Conservation (phyloP, 2,888 invertebrate genomes). For the Xestia ashworthii region DNA sequence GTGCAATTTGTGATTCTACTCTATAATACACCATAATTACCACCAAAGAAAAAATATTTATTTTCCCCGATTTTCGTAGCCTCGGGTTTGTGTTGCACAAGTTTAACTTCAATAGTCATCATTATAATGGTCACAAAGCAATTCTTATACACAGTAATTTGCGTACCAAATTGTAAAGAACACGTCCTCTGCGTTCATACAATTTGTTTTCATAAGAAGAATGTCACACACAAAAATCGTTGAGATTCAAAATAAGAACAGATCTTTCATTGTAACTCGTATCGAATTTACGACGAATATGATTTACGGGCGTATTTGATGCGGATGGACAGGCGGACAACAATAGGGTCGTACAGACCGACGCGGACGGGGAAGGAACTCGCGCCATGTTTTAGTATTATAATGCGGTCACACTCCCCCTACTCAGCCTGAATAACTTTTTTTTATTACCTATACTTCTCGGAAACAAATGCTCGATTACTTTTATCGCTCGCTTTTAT, state of each 20-base stretch:
- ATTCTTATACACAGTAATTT: constrained; percentile 40
- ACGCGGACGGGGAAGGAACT: constrained; percentile 79
- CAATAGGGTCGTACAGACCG: constrained; percentile 85
- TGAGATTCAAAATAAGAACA: constrained; percentile 86
- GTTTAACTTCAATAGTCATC: constrained; percentile 18
- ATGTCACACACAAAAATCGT: constrained; percentile 65
- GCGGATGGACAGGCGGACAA: constrained; percentile 87
- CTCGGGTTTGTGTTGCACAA: constrained; percentile 32
- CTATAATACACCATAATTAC: constrained; percentile 84
- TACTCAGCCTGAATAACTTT: constrained; percentile 75
- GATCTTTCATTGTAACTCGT: constrained; percentile 87
- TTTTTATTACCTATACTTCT: constrained; percentile 83
- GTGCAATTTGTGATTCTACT: constrained; percentile 88
- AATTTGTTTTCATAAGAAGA: constrained; percentile 62
- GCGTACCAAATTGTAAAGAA: constrained; percentile 63
- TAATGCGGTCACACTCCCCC: constrained; percentile 85
- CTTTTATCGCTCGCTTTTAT: constrained; percentile 69
- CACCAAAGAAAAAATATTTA: constrained; percentile 70
- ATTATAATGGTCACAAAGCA: constrained; percentile 20
- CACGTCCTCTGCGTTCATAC: constrained; percentile 56
- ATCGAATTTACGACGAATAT: constrained; percentile 89
- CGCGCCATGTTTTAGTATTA: constrained; percentile 85
- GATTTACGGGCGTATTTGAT: constrained; percentile 89
- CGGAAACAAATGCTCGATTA: constrained; percentile 79
- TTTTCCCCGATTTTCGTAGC: constrained; percentile 76